phyloP scores from a whole-genome alignment of 92 coral and sea anemone genomes.

The Actinostola sp. region DNA sequence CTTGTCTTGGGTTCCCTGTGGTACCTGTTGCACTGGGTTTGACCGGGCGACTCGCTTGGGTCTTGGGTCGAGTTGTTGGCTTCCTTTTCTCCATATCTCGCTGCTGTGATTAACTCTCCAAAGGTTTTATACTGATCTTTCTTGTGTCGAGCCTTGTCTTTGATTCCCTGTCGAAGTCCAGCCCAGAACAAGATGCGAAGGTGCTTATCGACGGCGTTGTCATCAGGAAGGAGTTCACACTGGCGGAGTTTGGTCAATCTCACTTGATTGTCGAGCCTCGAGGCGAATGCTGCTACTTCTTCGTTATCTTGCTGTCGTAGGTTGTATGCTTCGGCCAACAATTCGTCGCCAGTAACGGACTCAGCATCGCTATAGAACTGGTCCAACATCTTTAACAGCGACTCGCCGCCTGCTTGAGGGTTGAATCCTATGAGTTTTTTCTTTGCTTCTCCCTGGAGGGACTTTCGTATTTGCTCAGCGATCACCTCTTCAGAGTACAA shows the following conservation, averaged over 20 bases:
- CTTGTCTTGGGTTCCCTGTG: background rate
- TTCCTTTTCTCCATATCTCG: conserved; percentile 63
- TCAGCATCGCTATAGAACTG: background rate
- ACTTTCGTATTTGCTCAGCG: conserved; percentile 38
- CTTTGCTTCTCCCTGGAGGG: conserved; percentile 59
- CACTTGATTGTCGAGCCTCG: conserved; percentile 53
- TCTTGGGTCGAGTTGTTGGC: background rate
- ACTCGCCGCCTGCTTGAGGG: background rate
- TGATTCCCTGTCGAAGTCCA: conserved; percentile 40
- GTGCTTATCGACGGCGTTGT: conserved; percentile 44
- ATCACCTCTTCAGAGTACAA: conserved; percentile 29
- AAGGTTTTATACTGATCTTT: conserved; percentile 53
- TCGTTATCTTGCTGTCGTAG: conserved; percentile 28
- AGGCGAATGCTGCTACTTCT: conserved; percentile 53
- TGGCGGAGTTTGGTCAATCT: conserved; percentile 27
- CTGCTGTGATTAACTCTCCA: conserved; percentile 43
- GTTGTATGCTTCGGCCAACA: conserved; percentile 16
- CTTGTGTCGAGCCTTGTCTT: conserved; percentile 57
- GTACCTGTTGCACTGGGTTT: conserved; percentile 3
- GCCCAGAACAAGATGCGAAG: conserved; percentile 60
- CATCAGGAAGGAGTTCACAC: conserved; percentile 38
- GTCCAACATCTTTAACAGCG: background rate
- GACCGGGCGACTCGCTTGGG: conserved; percentile 17
- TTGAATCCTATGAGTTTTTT: conserved; percentile 43
- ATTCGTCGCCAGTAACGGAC: conserved; percentile 16